Conservation (phyloP, 2,888 invertebrate genomes). For the Hesperia comma region DNA sequence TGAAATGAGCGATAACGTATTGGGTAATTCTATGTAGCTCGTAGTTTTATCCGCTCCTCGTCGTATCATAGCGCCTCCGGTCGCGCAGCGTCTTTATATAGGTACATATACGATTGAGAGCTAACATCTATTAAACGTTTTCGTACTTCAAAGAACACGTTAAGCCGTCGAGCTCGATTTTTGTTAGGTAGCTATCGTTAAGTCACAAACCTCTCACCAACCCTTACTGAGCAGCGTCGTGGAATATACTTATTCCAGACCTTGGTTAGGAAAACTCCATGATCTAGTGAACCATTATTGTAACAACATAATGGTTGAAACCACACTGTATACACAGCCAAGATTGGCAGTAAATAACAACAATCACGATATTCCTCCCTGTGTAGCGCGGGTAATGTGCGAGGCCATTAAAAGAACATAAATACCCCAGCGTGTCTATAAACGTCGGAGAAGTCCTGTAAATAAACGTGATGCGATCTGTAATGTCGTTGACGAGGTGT, state of each 20-base stretch:
- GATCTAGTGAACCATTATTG: too few species aligned
- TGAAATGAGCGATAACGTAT: slow-evolving; percentile 24
- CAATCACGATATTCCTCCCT: slow-evolving; percentile 71
- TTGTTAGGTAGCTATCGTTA: too few species aligned
- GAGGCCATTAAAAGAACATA: slow-evolving; percentile 79
- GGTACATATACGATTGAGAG: too few species aligned
- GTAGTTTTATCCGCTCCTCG: not conserved
- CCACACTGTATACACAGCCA: not conserved
- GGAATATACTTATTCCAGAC: too few species aligned
- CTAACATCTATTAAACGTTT: too few species aligned
- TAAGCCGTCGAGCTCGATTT: too few species aligned
- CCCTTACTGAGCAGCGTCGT: too few species aligned
- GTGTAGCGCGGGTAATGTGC: slow-evolving; percentile 73
- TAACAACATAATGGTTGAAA: too few species aligned
- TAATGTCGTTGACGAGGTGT: slow-evolving; percentile 48
- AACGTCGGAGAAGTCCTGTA: slow-evolving; percentile 57
- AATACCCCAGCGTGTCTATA: slow-evolving; percentile 78
- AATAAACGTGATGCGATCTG: slow-evolving; percentile 49
- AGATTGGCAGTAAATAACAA: slow-evolving; percentile 63
- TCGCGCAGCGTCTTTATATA: not conserved
- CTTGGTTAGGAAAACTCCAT: too few species aligned
- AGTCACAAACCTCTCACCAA: too few species aligned
- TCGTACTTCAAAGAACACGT: too few species aligned
- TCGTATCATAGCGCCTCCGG: not conserved
- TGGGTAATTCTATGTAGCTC: slow-evolving; percentile 12